phyloP scores from a whole-genome alignment of 2,888 invertebrate species.

The Cheiracanthium punctorium region DNA sequence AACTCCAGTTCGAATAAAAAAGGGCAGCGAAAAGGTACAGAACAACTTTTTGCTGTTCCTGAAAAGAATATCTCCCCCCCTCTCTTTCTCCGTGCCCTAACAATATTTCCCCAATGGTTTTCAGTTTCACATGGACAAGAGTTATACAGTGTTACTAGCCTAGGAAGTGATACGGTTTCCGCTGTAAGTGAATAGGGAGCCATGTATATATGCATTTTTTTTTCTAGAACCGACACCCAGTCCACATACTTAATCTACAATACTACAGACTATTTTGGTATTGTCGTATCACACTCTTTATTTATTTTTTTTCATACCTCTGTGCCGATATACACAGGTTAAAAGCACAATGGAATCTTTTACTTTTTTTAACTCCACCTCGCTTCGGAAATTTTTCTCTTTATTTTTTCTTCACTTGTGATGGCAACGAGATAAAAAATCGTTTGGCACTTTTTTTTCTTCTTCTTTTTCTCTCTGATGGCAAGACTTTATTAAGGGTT shows the following conservation, averaged over 20 bases:
- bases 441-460: slow-evolving; percentile 50
- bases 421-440: slow-evolving; percentile 43
- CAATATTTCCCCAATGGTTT: slow-evolving; percentile 60
- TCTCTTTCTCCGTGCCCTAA: slow-evolving; percentile 18
- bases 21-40: slow-evolving; percentile 63
- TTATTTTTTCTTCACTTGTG: slow-evolving; percentile 11
- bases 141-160: slow-evolving; percentile 55
- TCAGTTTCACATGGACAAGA: slow-evolving; percentile 61
- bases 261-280: slow-evolving; percentile 61
- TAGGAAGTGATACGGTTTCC: slow-evolving; percentile 67
- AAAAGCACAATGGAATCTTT: slow-evolving; percentile 48
- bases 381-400: slow-evolving; percentile 6
- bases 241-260: slow-evolving; percentile 67
- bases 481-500: slow-evolving; percentile 67
- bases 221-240: slow-evolving; percentile 28
- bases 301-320: slow-evolving; percentile 8
- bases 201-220: slow-evolving; percentile 52
- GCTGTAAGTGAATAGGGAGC: slow-evolving; percentile 47
- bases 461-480: neutral
- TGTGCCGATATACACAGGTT: slow-evolving; percentile 52
- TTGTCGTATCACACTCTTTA: slow-evolving; percentile 25
- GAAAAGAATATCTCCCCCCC: slow-evolving; percentile 35
- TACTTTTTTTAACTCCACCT: slow-evolving; percentile 18
- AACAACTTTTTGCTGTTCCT: slow-evolving; percentile 53
- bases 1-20: slow-evolving; percentile 11